Percentiles rank a stretch among this genome's conserved stretches.
These are phyloP conservation scores for Cecropterus lyciades DNA, from an alignment of 1,140 invertebrate genomes.

Conservation along the genomic window DNA sequence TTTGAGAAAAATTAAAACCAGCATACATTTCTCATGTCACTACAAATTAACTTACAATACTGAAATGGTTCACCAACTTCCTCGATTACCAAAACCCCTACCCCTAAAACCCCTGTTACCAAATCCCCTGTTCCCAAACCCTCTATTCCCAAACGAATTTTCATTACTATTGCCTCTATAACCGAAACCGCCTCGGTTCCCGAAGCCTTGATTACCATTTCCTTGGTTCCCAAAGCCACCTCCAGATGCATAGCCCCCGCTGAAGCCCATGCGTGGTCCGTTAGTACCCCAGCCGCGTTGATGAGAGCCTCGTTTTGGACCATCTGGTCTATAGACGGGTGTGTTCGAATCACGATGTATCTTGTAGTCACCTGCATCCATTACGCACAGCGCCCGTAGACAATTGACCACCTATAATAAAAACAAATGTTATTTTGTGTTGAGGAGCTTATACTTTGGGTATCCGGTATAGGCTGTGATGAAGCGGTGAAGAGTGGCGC, in stretches of 20 bases:
- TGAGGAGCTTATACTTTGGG: too few species aligned
- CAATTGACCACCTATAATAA: constrained; percentile 85
- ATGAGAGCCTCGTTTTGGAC: constrained; percentile 55
- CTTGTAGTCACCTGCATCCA: constrained; percentile 89
- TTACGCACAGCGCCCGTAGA: constrained; percentile 88
- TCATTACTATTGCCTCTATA: constrained; percentile 31
- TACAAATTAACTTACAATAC: constrained; percentile 9
- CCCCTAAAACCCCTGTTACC: constrained; percentile 26
- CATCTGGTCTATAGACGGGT: constrained; percentile 65
- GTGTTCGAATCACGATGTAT: constrained; percentile 84
- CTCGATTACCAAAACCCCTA: constrained; percentile 41
- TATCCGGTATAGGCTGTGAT: too few species aligned
- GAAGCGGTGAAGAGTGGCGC: too few species aligned
- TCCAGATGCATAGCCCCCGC: constrained; percentile 46
- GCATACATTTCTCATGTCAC: background rate
- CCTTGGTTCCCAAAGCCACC: constrained; percentile 50
- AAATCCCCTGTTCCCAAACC: constrained; percentile 30
- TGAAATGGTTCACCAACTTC: constrained; percentile 38
- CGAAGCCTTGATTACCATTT: constrained; percentile 32
- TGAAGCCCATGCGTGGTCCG: constrained; percentile 57
- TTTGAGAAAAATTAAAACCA: background rate
- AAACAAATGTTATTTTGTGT: too few species aligned
- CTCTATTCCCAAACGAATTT: constrained; percentile 39
- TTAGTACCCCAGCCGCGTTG: constrained; percentile 68
- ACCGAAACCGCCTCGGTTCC: constrained; percentile 38